A percentile compares a stretch with the other conserved stretches of the same genome.
phyloP scores from a whole-genome alignment of 1,140 invertebrate species.

The Stegodyphus dumicola region DNA sequence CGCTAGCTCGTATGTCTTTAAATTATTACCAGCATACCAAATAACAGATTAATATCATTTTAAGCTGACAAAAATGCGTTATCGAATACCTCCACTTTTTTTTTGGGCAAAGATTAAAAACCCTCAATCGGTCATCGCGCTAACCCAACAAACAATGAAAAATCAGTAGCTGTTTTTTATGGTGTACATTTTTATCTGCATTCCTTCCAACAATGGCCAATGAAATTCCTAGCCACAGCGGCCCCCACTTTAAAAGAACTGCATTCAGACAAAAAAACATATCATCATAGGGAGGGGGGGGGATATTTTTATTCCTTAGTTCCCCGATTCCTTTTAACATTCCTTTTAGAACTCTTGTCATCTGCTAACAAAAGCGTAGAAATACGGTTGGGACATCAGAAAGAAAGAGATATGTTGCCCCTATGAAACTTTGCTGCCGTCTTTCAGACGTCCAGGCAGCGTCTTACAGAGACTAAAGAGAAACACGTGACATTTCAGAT shows the following conservation, averaged over 20 bases:
- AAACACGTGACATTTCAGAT: no score
- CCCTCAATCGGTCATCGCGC: no score
- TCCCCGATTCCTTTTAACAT: conserved; percentile 13
- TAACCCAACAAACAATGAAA: not conserved
- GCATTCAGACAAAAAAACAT: not conserved
- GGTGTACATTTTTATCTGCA: not conserved
- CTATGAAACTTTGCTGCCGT: no score
- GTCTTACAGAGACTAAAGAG: no score
- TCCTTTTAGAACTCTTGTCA: conserved; percentile 24
- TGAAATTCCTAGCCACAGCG: not conserved
- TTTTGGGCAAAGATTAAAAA: no score
- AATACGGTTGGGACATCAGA: not conserved
- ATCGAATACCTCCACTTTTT: no score
- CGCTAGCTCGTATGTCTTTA: no score
- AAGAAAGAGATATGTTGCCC: not conserved
- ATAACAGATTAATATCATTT: no score
- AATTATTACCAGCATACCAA: no score
- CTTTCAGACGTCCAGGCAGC: no score
- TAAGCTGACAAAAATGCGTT: no score
- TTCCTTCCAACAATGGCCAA: not conserved
- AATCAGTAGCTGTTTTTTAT: not conserved
- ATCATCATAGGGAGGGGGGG: not conserved
- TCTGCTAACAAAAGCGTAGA: conserved; percentile 14
- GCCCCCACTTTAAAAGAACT: not conserved
- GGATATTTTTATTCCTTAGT: not conserved